Evolutionary conservation across 2,888 invertebrate genomes (phyloP), one percentile per base, ranked within the genome.

Genomic region (Cepaea hortensis): DNA sequence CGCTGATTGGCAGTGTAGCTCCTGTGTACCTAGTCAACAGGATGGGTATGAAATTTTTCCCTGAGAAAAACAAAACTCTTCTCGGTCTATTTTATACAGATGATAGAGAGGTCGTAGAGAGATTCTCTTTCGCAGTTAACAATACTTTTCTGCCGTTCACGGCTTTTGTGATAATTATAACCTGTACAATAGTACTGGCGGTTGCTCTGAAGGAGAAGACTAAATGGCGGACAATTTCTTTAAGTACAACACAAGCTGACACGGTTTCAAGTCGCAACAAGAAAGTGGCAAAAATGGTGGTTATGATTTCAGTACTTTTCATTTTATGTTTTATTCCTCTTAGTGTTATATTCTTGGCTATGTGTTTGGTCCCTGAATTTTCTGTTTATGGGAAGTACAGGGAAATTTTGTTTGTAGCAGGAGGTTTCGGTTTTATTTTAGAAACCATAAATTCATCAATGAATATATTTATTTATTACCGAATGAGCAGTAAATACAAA

Each of bases 11-110:
- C 75, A 50, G 75, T 18, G 75, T 50, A 18, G 48, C 75, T 48
- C 75, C 75, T 6, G 75, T 75, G 46, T 75, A 75, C 50, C 48
- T 46, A 7, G 75, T 75, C 75, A 75, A 75, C 50, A 75, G 75
- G 23, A 46, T 75, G 75, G 75, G 48, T 7, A 75, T 75, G 75
- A 75, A 75, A 75, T 75, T 48, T 75, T 75, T 75, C 20, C 75
- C 48, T 1, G 73, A 48, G 6, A 75, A 20, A 75, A 75, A 75
- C 75, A 75, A 75, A 75, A 75, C 75, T 11, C 48, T 75, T 3
- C 75, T 75, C 50, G 75, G 75, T 75, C 20, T 75, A 3, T 48
- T 50, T 48, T 75, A 48, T 7, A 75, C 75, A 3, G 75, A 48
- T 0, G 50, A 75, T 50, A 75, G 75, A 20, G 75, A 75, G 75